Evolutionary conservation across 2,113 vertebrate species (phyloP).

Genomic region (Toxotes chatareus): DNA sequence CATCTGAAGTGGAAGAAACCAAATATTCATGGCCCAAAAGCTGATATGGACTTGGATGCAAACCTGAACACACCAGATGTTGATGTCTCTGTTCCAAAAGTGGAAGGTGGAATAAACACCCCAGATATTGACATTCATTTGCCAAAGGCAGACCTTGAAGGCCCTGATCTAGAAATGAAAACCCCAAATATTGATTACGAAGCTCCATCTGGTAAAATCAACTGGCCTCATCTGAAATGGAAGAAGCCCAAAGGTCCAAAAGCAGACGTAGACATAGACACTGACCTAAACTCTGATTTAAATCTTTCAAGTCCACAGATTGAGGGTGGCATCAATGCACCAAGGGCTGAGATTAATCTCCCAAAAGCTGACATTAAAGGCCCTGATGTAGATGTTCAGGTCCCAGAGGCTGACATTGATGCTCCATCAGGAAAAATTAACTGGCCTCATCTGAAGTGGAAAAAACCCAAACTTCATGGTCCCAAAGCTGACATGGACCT

Average conservation of each 20-base stretch:
- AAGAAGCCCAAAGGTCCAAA: slow-evolving; percentile 69
- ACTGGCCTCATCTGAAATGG: slow-evolving; percentile 70
- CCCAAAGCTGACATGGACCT: slow-evolving; percentile 58
- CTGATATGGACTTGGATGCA: slow-evolving; percentile 53
- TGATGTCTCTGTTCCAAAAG: slow-evolving; percentile 57
- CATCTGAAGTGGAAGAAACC: slow-evolving; percentile 68
- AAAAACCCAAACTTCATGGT: slow-evolving; percentile 63
- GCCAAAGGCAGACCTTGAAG: slow-evolving; percentile 49
- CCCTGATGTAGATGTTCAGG: slow-evolving; percentile 55
- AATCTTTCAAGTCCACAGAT: slow-evolving; percentile 63
- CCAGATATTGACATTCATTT: slow-evolving; percentile 64
- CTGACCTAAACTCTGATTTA: slow-evolving; percentile 55
- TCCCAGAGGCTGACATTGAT: slow-evolving; percentile 62
- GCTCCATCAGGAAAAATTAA: slow-evolving; percentile 64
- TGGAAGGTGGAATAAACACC: slow-evolving; percentile 58
- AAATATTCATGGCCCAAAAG: slow-evolving; percentile 59
- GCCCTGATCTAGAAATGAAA: slow-evolving; percentile 51
- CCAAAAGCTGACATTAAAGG: slow-evolving; percentile 60
- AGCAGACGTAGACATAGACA: slow-evolving; percentile 51
- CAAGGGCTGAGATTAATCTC: slow-evolving; percentile 66
- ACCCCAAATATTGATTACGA: slow-evolving; percentile 44
- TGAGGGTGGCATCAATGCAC: slow-evolving; percentile 61
- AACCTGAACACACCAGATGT: slow-evolving; percentile 54
- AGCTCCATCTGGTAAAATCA: slow-evolving; percentile 60
- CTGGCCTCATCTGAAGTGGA: slow-evolving; percentile 69